Conservation (phyloP, 2,113 vertebrate species). For the Vulpes lagopus region DNA sequence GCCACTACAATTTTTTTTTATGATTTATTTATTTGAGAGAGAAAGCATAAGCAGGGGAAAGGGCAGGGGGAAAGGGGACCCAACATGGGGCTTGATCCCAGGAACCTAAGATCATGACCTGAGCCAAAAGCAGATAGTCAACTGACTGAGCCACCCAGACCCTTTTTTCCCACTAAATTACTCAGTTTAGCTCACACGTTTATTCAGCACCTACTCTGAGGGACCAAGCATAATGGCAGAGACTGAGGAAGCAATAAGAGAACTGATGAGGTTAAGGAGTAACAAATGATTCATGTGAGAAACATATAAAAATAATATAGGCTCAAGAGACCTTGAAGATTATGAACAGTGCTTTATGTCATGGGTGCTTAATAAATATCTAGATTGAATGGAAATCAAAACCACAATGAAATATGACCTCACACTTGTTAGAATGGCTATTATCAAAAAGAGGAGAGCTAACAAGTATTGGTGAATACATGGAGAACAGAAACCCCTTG, state of each 20-base stretch:
- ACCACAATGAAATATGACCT: background rate
- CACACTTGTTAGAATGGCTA: background rate
- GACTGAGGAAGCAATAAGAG: background rate
- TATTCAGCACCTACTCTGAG: background rate
- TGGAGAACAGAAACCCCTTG: background rate
- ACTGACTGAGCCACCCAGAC: background rate
- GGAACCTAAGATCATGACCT: background rate
- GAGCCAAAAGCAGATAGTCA: background rate
- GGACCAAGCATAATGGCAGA: background rate
- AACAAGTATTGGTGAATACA: background rate
- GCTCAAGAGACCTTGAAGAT: background rate
- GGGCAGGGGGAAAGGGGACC: background rate
- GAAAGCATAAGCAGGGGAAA: background rate
- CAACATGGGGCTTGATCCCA: background rate
- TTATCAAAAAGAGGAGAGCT: background rate
- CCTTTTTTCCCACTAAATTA: slow-evolving; percentile 55
- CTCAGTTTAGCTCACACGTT: slow-evolving; percentile 3
- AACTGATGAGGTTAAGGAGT: background rate
- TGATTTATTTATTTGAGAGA: background rate
- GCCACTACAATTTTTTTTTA: slow-evolving; percentile 27
- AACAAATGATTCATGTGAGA: background rate
- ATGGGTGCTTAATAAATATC: background rate
- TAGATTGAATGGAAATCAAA: background rate
- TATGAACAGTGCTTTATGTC: slow-evolving; percentile 33
- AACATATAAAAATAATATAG: slow-evolving; percentile 15